Evolutionary conservation across 2,113 vertebrate species (phyloP).

Genomic region (Ptychochromis oligacanthus): DNA sequence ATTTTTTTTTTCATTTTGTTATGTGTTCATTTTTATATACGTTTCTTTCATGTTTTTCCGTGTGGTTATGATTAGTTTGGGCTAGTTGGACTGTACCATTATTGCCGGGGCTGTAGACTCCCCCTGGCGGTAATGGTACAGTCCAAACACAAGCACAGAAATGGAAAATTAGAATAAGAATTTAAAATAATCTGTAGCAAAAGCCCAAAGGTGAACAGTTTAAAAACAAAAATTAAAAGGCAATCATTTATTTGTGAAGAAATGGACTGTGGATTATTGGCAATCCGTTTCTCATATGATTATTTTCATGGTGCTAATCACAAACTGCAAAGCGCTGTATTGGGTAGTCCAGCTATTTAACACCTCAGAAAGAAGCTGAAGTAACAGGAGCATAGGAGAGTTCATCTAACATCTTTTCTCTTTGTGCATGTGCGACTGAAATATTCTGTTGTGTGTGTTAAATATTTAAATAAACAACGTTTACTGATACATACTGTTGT

Average conservation of each 20-base stretch:
- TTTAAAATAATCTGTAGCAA: neutral
- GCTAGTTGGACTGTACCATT: neutral
- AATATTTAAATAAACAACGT: conserved; percentile 20
- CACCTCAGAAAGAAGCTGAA: neutral
- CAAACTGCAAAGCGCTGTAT: neutral
- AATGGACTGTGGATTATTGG: neutral
- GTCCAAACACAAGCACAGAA: neutral
- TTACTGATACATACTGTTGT: neutral
- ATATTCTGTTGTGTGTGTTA: conserved; percentile 28
- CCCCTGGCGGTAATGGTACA: neutral
- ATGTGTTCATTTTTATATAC: neutral
- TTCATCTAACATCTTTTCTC: neutral
- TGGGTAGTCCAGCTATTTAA: neutral
- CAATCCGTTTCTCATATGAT: neutral
- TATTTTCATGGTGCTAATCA: neutral
- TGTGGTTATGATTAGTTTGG: neutral
- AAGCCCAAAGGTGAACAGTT: neutral
- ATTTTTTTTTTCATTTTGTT: too few relatives aligned
- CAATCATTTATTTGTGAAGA: neutral
- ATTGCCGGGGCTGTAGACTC: neutral
- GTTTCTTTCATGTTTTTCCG: neutral
- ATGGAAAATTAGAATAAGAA: neutral
- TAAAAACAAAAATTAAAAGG: neutral
- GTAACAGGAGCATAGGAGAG: neutral
- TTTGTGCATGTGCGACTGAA: conserved; percentile 33